Evolutionary conservation across 2,797 vertebrate genomes (phyloP).

Genomic region (Oryzias dopingdopingensis): DNA sequence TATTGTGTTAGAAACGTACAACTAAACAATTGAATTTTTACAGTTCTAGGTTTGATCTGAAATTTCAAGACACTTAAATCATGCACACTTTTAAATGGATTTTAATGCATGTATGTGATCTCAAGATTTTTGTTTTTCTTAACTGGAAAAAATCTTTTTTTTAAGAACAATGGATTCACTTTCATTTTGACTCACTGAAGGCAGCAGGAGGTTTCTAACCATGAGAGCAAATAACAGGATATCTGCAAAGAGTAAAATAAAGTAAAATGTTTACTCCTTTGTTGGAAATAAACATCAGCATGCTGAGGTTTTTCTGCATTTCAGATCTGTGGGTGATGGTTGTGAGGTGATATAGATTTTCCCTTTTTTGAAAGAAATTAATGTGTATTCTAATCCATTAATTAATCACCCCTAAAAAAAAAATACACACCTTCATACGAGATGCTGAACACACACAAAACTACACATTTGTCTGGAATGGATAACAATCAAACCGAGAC

Average conservation of each 20-base stretch:
- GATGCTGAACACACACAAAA: no score
- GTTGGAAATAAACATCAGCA: slow-evolving; percentile 18
- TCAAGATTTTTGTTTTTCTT: background rate
- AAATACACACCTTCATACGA: no score
- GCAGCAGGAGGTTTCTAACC: slow-evolving; percentile 19
- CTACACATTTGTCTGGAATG: no score
- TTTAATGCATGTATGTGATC: no score
- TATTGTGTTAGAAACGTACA: background rate
- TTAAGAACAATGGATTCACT: slow-evolving; percentile 22
- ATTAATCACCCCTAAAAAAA: no score
- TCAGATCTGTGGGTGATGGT: no score
- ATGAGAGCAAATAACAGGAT: slow-evolving; percentile 32
- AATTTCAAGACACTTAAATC: background rate
- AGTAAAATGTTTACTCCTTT: slow-evolving; percentile 20
- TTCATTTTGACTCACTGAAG: slow-evolving; percentile 19
- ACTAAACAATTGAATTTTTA: no score
- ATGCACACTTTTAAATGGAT: background rate
- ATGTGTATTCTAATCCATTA: no score
- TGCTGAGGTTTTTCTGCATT: slow-evolving; percentile 1
- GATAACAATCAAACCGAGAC: no score
- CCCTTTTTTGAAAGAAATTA: no score
- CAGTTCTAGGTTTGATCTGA: no score
- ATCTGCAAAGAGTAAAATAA: slow-evolving; percentile 39
- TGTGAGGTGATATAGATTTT: no score
- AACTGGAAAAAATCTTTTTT: slow-evolving; percentile 6